Base-by-base conservation (phyloP, 2,888 invertebrate species). In the Ganaspis brasiliensis region DNA sequence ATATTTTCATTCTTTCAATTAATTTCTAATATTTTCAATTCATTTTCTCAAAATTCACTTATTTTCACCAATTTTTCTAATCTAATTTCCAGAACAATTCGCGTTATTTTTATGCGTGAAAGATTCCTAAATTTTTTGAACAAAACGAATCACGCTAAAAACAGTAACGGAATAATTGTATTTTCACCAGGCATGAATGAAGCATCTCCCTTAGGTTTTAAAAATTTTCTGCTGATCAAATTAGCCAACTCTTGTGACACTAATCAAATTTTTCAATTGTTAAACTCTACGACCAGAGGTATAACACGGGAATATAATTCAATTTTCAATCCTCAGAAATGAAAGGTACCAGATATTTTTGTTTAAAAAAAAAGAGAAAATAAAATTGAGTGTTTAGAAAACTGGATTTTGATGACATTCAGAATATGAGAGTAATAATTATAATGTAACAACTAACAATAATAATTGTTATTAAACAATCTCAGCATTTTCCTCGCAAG, bases 81-180 rank as follows among this genome's bases (percentile, higher is more conserved):
- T n/a, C n/a, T n/a, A n/a, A n/a, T n/a, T n/a, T n/a, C n/a, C n/a
- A n/a, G n/a, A n/a, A n/a, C n/a, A n/a, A n/a, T n/a, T n/a, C n/a
- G n/a, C n/a, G n/a, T 6, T 31, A 59, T 59, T n/a, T 59, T 14
- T 24, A 10, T 8, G 9, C n/a, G n/a, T 31, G 31, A 26, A n/a
- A 57, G n/a, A 57, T 26, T 57, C 57, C 75, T 83, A 80, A 84
- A 82, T 82, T 78, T 79, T 73, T 61, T 49, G 21, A 56, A 77
- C 72, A 72, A 81, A 78, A 82, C 67, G 75, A 79, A 56, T 67
- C 71, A 72, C 70, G 59, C 70, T 57, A 57, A 57, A 26, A 57
- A 57, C 57, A 24, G 26, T 26, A 8, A 26, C 14, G 26, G n/a
- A 31, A 59, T 83, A 83, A 84, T 81, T 85, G 77, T 75, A 75